These are phyloP conservation scores for Sphyrna mokarran DNA, from an alignment of 2,113 vertebrate genomes.

Conservation along the genomic window DNA sequence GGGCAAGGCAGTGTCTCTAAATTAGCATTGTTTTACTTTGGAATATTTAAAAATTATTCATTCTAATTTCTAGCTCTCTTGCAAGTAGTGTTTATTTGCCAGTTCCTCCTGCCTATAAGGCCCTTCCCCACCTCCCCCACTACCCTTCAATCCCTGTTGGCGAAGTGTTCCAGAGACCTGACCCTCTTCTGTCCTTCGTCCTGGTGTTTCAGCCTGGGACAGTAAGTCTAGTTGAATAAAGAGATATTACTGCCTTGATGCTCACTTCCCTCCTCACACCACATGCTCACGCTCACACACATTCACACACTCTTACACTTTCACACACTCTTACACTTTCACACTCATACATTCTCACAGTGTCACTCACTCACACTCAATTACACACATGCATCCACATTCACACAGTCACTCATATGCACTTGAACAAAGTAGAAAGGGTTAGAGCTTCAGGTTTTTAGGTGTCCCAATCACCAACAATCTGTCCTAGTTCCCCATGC, in stretches of 20 bases:
- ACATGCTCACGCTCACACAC: too few species aligned
- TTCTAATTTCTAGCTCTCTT: background rate
- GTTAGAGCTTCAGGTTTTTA: too few species aligned
- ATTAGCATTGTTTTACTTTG: background rate
- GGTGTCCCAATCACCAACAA: too few species aligned
- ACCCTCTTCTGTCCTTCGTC: background rate
- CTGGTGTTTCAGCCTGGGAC: background rate
- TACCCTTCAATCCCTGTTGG: background rate
- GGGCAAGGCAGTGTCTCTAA: background rate
- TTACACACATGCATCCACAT: too few species aligned
- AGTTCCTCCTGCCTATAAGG: background rate
- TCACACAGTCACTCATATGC: too few species aligned
- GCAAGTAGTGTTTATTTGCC: background rate
- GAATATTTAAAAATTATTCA: background rate
- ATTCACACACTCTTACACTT: too few species aligned
- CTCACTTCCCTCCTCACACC: background rate
- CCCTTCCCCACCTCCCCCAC: background rate
- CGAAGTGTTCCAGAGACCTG: background rate
- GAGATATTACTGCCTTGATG: background rate
- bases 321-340: too few species aligned
- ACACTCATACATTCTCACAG: too few species aligned
- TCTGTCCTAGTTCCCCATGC: too few species aligned
- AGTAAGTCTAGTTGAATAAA: background rate
- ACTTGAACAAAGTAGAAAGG: too few species aligned
- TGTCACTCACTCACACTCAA: too few species aligned